A percentile compares a stretch with the other conserved stretches of the same genome.
These are phyloP conservation scores for Misgurnus mizolepis DNA, from an alignment of 2,113 vertebrate species.

Conservation along the genomic window DNA sequence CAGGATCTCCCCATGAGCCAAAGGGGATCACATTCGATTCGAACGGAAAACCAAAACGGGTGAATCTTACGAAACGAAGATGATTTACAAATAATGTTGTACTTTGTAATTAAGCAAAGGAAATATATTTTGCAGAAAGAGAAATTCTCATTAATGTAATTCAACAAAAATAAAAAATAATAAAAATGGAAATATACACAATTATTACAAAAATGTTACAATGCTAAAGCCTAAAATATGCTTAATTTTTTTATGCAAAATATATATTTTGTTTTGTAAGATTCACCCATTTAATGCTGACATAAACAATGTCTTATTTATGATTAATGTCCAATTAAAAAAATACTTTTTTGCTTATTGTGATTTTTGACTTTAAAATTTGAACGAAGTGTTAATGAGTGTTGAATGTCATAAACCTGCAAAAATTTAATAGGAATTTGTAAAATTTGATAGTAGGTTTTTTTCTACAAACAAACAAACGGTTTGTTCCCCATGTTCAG, in stretches of 20 bases:
- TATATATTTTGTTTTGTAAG: constrained; percentile 3
- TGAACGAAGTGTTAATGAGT: constrained; percentile 15
- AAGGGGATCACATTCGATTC: constrained; percentile 27
- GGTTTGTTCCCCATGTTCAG: neutral
- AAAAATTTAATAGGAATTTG: neutral
- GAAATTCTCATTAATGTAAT: neutral
- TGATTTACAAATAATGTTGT: neutral
- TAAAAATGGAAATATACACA: too few species aligned
- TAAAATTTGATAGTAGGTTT: constrained; percentile 5
- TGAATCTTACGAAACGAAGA: neutral
- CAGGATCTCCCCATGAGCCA: constrained; percentile 36
- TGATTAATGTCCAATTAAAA: constrained; percentile 25
- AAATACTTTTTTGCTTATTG: constrained; percentile 26
- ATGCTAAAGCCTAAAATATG: neutral
- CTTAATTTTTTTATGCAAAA: neutral
- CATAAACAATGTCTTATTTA: constrained; percentile 4
- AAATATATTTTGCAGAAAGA: neutral
- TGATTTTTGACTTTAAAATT: constrained; percentile 25
- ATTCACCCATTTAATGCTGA: constrained; percentile 7
- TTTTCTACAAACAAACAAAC: constrained; percentile 13
- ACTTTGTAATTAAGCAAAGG: neutral
- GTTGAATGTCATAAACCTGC: neutral
- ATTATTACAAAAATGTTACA: neutral
- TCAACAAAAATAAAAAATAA: too few species aligned
- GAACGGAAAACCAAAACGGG: constrained; percentile 29